Base-by-base conservation (phyloP, 2,113 vertebrate genomes). In the Coreoperca whiteheadi region DNA sequence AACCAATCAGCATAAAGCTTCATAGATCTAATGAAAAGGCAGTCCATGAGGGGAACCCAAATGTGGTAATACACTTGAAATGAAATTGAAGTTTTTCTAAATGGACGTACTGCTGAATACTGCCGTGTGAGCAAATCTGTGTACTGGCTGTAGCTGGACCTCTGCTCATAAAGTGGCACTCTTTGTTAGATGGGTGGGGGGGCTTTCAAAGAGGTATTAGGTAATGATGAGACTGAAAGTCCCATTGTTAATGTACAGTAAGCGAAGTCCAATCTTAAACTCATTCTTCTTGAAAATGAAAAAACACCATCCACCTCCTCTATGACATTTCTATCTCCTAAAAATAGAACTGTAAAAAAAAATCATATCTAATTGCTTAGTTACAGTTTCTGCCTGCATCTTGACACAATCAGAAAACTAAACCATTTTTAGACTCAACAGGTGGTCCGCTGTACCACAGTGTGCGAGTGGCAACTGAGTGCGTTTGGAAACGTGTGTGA, bases 1-100 rank as follows among this genome's bases (percentile, higher is more conserved):
- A n/a, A 70, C 69, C 73, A 74, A 77, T 82, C 70, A 70, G 85
- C 20, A 46, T 54, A 59, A 64, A 64, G 16, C 48, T 6, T 30
- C 14, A 28, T 23, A 41, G 21, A 43, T 64, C 20, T 46, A 65
- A 76, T 54, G 7, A 71, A 43, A 41, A 67, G 7, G 18, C 20
- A 39, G 57, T 48, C 15, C 34, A n/a, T 34, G 37, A 43, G 30
- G n/a, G 32, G 69, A 69, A 56, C 16, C 51, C 51, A 32, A 16
- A 48, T 5, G 15, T 61, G 59, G 43, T 14, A 32, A 57, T 64
- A 25, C 39, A 57, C 28, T 25, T 8, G 48, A 59, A 46, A 57
- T 71, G 5, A 76, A 76, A 76, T 72, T 3, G 23, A 76, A 81
- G 23, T 68, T 30, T 57, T 8, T 34, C 75, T 75, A 54, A 83